Evolutionary conservation across 2,113 vertebrate genomes (phyloP).

Genomic region (Corythornis vintsioides): DNA sequence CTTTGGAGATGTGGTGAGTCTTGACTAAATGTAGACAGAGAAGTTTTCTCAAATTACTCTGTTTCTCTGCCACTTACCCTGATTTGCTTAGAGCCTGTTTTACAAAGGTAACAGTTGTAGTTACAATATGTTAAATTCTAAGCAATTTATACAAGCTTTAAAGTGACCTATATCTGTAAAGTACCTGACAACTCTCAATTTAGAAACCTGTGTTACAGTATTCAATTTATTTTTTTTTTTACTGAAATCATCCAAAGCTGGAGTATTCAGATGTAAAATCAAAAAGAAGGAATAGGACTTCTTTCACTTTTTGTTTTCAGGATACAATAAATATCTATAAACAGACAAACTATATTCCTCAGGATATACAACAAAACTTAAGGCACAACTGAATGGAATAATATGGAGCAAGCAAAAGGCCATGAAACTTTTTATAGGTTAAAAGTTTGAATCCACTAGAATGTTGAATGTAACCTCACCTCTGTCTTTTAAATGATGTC

Average conservation of each 20-base stretch:
- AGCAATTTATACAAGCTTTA: neutral
- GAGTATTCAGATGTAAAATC: neutral
- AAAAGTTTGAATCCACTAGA: neutral
- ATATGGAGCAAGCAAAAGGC: neutral
- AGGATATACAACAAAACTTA: neutral
- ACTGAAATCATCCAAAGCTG: neutral
- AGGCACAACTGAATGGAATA: neutral
- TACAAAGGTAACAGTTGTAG: neutral
- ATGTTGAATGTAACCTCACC: neutral
- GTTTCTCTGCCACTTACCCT: neutral
- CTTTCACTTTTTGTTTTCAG: neutral
- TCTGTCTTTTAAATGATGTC: neutral
- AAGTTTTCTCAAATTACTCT: neutral
- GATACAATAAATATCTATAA: neutral
- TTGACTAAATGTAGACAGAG: neutral
- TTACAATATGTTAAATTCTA: neutral
- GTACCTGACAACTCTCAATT: neutral
- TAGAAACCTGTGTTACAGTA: neutral
- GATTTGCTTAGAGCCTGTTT: neutral
- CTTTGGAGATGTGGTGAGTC: neutral
- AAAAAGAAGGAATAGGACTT: neutral
- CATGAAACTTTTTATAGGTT: neutral
- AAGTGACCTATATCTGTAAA: neutral
- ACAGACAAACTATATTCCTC: neutral
- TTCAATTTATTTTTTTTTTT: neutral